Evolutionary conservation across 2,113 vertebrate genomes (phyloP), one percentile per base, ranked within the genome.

Genomic region (Vireo altiloquus): DNA sequence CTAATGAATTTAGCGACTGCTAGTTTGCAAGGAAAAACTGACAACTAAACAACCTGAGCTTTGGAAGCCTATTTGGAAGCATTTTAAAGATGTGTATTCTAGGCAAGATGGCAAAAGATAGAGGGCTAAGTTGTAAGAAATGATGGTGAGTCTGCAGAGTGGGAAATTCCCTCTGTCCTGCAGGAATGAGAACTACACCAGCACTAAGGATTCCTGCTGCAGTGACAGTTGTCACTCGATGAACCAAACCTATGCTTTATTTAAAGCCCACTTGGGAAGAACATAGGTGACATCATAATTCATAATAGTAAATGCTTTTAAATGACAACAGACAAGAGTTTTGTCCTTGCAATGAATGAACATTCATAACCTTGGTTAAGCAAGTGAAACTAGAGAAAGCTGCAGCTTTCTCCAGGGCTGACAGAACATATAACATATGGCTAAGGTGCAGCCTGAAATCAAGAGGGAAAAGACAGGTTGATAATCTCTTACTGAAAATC

Each of bases 161-260:
- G 13, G 28, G 23, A 87, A 40, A 30, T 31, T 60, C 31, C 23
- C 33, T 63, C 6, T 53, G 13, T 31, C n/a, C 31, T 21, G 16
- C 1, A 42, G 19, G 69, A 74, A 70, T 0, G 1, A 91, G 50
- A 1, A 4, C 20, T 46, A 35, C 6, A 3, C 39, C 44, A 59
- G 54, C 13, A 21, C 37, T 10, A 35, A 37, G 28, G 37, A n/a
- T 13, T 54, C 31, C 49, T 52, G 42, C 63, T 60, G 42, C 0
- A 1, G 23, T 19, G 33, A 46, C 49, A 82, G 46, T 20, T 78
- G 56, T 33, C 31, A 61, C 17, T 60, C 3, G 6, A 11, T 14
- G 24, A 90, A 13, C 16, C 13, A 69, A 63, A 63, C 11, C 14
- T 2, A 0, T 30, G 44, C 33, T 50, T 64, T 6, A 5, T 27